Evolutionary conservation across 2,113 vertebrate genomes (phyloP).

Genomic region (Ammodytes dubius): DNA sequence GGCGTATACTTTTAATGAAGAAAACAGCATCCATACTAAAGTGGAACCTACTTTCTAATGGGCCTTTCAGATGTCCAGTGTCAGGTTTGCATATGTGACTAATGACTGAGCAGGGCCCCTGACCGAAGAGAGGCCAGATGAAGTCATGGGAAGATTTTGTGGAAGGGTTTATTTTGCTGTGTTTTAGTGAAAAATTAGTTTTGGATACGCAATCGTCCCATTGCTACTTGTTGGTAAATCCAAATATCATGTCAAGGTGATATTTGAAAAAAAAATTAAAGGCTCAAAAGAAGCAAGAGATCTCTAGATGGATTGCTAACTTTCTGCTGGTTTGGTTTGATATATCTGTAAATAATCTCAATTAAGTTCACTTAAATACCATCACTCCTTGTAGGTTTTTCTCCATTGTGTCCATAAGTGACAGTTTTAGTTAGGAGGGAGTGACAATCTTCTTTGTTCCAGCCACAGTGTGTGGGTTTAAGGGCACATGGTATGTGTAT

Average conservation of each 20-base stretch:
- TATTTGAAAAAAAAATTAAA: no score
- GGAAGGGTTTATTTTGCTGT: neutral
- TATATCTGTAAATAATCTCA: neutral
- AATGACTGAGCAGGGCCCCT: conserved; percentile 3
- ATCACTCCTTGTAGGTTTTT: neutral
- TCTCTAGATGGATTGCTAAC: neutral
- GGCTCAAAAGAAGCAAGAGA: neutral
- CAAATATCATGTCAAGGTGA: neutral
- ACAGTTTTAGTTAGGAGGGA: neutral
- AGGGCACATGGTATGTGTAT: neutral
- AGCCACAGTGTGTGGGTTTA: neutral
- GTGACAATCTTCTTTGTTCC: neutral
- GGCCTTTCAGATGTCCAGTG: neutral
- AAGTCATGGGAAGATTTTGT: conserved; percentile 33
- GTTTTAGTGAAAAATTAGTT: neutral
- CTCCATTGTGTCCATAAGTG: neutral
- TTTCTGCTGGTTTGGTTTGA: neutral
- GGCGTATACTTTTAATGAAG: neutral
- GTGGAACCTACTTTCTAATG: neutral
- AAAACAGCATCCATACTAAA: neutral
- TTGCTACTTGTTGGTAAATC: neutral
- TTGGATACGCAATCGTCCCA: neutral
- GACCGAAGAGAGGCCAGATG: conserved; percentile 10
- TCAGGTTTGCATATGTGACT: conserved; percentile 7
- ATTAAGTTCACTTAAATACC: neutral